Percentiles rank a stretch among this genome's conserved stretches.
Evolutionary conservation across 1,140 invertebrate species (phyloP).

Genomic region (Helicoverpa zea): DNA sequence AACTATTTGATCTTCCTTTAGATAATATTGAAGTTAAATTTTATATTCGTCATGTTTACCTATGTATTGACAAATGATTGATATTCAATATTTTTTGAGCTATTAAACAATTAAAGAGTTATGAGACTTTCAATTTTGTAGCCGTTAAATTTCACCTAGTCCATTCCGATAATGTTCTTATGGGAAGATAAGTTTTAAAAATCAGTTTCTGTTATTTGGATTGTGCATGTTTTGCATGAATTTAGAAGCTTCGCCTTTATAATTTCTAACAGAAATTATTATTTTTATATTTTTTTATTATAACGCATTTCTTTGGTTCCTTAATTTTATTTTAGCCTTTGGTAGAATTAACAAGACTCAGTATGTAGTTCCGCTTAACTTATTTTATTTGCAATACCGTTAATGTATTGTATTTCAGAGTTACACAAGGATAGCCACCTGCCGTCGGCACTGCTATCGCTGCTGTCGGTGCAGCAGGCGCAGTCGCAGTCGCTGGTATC

Average conservation of each 20-base stretch:
- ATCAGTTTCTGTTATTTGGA: constrained; percentile 69
- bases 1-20: constrained; percentile 76
- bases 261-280: constrained; percentile 84
- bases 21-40: constrained; percentile 73
- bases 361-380: constrained; percentile 79
- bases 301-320: constrained; percentile 87
- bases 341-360: constrained; percentile 83
- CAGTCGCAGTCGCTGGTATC: constrained; percentile 67
- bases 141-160: constrained; percentile 15
- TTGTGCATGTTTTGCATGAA: constrained; percentile 85
- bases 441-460: constrained; percentile 76
- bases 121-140: constrained; percentile 68
- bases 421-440: constrained; percentile 73
- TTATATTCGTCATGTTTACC: constrained; percentile 80
- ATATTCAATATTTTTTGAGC: constrained; percentile 81
- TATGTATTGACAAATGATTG: constrained; percentile 72
- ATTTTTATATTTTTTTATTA: constrained; percentile 78
- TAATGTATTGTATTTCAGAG: constrained; percentile 83
- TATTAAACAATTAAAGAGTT: constrained; percentile 76
- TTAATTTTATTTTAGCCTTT: constrained; percentile 85
- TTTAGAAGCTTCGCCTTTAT: constrained; percentile 85
- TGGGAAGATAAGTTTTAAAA: constrained; percentile 80
- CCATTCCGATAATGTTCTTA: constrained; percentile 59
- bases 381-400: constrained; percentile 80
- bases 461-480: constrained; percentile 75